A percentile compares a stretch with the other conserved stretches of the same genome.
phyloP scores from a whole-genome alignment of 2,888 invertebrate species.

The Drosophila pseudotalamancana region DNA sequence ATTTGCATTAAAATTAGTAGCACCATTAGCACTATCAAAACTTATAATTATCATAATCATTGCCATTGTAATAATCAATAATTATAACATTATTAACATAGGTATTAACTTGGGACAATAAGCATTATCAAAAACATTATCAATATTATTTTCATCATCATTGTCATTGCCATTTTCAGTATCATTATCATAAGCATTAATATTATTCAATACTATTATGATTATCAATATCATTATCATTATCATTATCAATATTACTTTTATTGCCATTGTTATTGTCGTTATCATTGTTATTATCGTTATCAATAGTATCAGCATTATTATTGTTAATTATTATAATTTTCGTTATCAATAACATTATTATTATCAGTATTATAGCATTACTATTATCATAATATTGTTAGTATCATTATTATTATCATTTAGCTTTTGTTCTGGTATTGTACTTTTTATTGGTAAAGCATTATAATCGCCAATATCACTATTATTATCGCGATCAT shows the following conservation, averaged over 20 bases:
- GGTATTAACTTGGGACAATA: no score
- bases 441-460: background rate
- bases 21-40: background rate
- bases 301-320: background rate
- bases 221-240: background rate
- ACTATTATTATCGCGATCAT: background rate
- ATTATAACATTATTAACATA: no score
- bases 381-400: background rate
- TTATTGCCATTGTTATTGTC: background rate
- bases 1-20: no score
- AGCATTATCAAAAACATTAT: background rate
- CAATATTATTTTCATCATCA: background rate
- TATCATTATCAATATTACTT: background rate
- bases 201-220: no score
- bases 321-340: background rate
- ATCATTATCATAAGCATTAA: background rate
- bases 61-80: no score
- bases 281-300: background rate
- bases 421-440: background rate
- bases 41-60: background rate
- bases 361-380: background rate
- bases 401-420: background rate
- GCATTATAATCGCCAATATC: background rate
- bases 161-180: background rate
- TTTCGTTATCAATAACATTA: background rate